Evolutionary conservation across 1,140 invertebrate genomes (phyloP).

Genomic region (Melitaea cinxia): DNA sequence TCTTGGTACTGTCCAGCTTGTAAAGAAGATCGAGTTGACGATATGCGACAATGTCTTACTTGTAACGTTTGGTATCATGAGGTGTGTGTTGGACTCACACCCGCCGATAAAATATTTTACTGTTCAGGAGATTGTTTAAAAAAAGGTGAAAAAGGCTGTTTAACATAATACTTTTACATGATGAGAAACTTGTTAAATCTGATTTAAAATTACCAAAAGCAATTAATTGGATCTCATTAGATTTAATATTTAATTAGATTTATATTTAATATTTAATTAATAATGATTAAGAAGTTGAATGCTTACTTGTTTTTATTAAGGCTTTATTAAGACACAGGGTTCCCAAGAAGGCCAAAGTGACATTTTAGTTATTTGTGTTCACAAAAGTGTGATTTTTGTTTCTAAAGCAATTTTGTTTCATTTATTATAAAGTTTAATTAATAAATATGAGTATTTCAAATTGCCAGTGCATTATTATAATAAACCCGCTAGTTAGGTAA

Average conservation of each 20-base stretch:
- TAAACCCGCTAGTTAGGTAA: constrained; percentile 1
- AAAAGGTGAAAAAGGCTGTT: constrained; percentile 33
- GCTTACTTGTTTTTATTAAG: constrained; percentile 40
- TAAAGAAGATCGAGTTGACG: constrained; percentile 37
- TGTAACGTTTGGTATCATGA: constrained; percentile 37
- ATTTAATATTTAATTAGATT: constrained; percentile 33
- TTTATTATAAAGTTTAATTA: constrained; percentile 42
- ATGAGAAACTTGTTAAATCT: constrained; percentile 27
- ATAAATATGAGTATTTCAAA: constrained; percentile 29
- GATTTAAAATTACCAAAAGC: constrained; percentile 29
- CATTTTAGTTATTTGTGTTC: constrained; percentile 41
- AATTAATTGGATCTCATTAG: constrained; percentile 31
- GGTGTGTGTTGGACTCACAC: constrained; percentile 37
- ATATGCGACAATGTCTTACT: constrained; percentile 42
- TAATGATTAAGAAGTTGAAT: constrained; percentile 28
- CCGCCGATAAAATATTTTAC: constrained; percentile 41
- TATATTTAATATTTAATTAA: constrained; percentile 34
- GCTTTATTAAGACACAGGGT: constrained; percentile 39
- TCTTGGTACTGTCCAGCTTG: constrained; percentile 39
- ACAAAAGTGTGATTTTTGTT: constrained; percentile 42
- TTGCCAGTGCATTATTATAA: constrained; percentile 9
- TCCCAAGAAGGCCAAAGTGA: constrained; percentile 37
- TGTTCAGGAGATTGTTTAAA: constrained; percentile 38
- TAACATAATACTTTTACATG: constrained; percentile 33
- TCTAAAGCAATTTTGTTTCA: constrained; percentile 37